These are phyloP conservation scores for Elachura formosa DNA, from an alignment of 2,113 vertebrate genomes.

Conservation along the genomic window DNA sequence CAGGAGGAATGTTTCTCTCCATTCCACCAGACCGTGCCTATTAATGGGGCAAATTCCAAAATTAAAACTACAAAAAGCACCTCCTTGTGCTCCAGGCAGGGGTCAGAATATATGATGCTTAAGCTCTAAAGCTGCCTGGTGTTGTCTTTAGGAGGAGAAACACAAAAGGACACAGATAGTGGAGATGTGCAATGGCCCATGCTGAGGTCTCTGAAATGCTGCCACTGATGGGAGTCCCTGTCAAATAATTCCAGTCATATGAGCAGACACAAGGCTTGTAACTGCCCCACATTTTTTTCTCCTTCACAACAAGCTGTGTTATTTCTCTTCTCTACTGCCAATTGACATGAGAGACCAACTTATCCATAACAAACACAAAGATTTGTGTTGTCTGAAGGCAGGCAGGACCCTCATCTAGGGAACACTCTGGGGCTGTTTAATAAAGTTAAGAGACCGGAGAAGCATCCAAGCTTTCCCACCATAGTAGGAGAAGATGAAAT, in stretches of 20 bases:
- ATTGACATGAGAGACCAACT: not conserved
- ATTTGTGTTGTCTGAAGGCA: not conserved
- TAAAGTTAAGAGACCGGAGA: constrained; percentile 21
- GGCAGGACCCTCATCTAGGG: constrained; percentile 3
- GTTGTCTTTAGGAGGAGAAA: not conserved
- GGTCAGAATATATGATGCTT: not conserved
- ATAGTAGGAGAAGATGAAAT: constrained; percentile 32
- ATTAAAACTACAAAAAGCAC: not conserved
- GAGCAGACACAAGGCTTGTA: not conserved
- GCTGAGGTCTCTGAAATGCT: not conserved
- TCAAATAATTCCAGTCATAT: not conserved
- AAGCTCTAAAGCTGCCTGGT: not conserved
- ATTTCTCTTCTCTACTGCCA: constrained; percentile 5
- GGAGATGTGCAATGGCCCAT: not conserved
- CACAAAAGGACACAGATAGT: not conserved
- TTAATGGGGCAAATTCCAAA: constrained; percentile 2
- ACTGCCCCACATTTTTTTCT: not conserved
- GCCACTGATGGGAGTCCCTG: not conserved
- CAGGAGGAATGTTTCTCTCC: not conserved
- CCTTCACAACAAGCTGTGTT: not conserved
- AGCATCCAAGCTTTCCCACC: constrained; percentile 41
- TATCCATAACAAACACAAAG: not conserved
- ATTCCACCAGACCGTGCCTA: not conserved
- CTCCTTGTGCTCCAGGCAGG: not conserved
- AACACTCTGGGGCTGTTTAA: constrained; percentile 23